phyloP scores from a whole-genome alignment of 2,797 vertebrate genomes.

The Microcaecilia unicolor region DNA sequence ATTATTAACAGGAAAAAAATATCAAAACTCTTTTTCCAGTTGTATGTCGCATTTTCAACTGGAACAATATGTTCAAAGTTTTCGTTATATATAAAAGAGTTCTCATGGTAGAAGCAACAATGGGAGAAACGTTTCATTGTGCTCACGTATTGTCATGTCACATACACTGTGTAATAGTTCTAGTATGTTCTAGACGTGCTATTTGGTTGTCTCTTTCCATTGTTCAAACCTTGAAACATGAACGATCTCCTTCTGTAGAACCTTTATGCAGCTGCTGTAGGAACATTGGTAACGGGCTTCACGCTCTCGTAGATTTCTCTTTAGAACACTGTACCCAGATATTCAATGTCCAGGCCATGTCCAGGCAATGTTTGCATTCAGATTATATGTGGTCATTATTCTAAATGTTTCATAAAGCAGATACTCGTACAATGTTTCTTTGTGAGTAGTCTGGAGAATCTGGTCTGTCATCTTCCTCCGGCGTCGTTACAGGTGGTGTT shows the following conservation, averaged over 20 bases:
- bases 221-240: constrained; percentile 16
- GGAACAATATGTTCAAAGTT: constrained; percentile 43
- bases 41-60: constrained; percentile 50
- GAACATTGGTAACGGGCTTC: constrained; percentile 16
- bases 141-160: constrained; percentile 58
- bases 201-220: constrained; percentile 31
- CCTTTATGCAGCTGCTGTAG: constrained; percentile 8
- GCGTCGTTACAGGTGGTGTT: constrained; percentile 66
- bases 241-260: constrained; percentile 22
- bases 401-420: constrained; percentile 75
- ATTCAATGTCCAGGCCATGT: no score
- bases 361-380: constrained; percentile 26
- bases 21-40: constrained; percentile 61
- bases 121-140: constrained; percentile 64
- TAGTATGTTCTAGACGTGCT: constrained; percentile 31
- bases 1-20: constrained; percentile 57
- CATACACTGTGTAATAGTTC: constrained; percentile 22
- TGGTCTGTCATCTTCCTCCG: constrained; percentile 65
- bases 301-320: constrained; percentile 31
- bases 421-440: constrained; percentile 84
- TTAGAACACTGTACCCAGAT: constrained; percentile 17
- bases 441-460: constrained; percentile 67
- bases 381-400: constrained; percentile 36
- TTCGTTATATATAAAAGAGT: constrained; percentile 55
- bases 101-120: constrained; percentile 57